Evolutionary conservation across 1,140 invertebrate genomes (phyloP), one percentile per base, ranked within the genome.

Genomic region (Drosophila sturtevanti): DNA sequence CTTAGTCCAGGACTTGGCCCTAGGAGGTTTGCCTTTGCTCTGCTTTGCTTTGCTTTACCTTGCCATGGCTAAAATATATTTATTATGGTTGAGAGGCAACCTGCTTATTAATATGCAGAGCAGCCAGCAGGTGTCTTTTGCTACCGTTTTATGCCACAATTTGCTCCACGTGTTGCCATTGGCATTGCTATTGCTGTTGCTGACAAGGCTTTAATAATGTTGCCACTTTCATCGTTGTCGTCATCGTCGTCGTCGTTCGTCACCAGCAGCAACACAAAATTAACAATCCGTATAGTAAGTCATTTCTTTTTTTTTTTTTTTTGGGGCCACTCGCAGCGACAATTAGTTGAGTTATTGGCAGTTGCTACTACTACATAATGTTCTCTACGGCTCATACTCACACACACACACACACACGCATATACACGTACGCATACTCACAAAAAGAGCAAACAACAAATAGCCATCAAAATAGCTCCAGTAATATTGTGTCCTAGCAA

Each of bases 101-200:
- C 31, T 61, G 64, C 84, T 82, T 89, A 89, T 87, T 87, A 87
- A 87, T 87, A 87, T 87, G 72, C 84, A 79, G 66, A 81, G 63
- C 82, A 77, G 68, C 68, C 65, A 64, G 59, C 82, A 89, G 82
- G 82, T 87, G 82, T 82, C 82, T 89, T 48, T 68, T 87, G 84
- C 79, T 79, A 67, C 79, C 82, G 72, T 89, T 87, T 87, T 73
- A 82, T 87, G 84, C 75, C 79, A 87, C 82, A 82, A 87, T 79
- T 82, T 89, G 68, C 67, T 59, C 65, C 68, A 69, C 71, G 73
- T 79, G 38, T 10, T 60, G 58, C 24, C 38, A 27, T 24, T 27
- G 35, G 34, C 35, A n/a, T 11, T 34, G 63, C 31, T 27, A 31
- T 44, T 51, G n/a, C 56, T 74, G 62, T 37, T 58, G 52, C 24